phyloP scores from a whole-genome alignment of 1,140 invertebrate genomes.

The Aporrectodea caliginosa region DNA sequence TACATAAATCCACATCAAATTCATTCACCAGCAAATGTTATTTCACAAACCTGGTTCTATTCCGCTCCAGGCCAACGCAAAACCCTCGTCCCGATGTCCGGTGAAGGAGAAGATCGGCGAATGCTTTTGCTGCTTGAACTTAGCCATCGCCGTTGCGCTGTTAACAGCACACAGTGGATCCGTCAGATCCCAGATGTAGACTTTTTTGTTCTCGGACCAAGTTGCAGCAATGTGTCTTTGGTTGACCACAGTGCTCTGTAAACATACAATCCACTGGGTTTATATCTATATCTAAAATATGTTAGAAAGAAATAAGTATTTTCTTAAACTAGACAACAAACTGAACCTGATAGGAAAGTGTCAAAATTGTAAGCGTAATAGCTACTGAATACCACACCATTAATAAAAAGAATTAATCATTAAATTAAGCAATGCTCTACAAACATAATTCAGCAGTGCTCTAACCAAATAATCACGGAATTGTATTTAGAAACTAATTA shows the following conservation, averaged over 20 bases:
- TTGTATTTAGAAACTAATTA: too few species aligned
- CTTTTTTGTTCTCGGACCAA: slow-evolving; percentile 88
- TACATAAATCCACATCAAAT: too few species aligned
- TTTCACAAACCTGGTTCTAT: slow-evolving; percentile 72
- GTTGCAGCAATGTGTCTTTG: slow-evolving; percentile 68
- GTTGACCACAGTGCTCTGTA: slow-evolving; percentile 54
- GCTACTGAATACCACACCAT: too few species aligned
- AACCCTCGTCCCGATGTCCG: slow-evolving; percentile 90
- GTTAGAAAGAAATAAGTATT: too few species aligned
- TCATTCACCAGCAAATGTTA: too few species aligned
- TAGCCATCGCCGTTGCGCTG: slow-evolving; percentile 58
- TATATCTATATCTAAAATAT: background rate
- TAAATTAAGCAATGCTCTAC: too few species aligned
- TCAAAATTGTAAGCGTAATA: too few species aligned
- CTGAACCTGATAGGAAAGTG: too few species aligned
- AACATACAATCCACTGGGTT: slow-evolving; percentile 12
- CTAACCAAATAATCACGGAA: too few species aligned
- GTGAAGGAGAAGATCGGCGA: slow-evolving; percentile 80
- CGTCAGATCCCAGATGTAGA: slow-evolving; percentile 86
- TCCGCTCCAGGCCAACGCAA: slow-evolving; percentile 87
- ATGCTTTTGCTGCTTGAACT: slow-evolving; percentile 50
- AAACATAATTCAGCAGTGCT: too few species aligned
- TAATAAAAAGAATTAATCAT: too few species aligned
- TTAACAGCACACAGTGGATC: slow-evolving; percentile 74
- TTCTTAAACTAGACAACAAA: too few species aligned